Evolutionary conservation across 2,888 invertebrate species (phyloP).

Genomic region (Drosophila kanekoi): DNA sequence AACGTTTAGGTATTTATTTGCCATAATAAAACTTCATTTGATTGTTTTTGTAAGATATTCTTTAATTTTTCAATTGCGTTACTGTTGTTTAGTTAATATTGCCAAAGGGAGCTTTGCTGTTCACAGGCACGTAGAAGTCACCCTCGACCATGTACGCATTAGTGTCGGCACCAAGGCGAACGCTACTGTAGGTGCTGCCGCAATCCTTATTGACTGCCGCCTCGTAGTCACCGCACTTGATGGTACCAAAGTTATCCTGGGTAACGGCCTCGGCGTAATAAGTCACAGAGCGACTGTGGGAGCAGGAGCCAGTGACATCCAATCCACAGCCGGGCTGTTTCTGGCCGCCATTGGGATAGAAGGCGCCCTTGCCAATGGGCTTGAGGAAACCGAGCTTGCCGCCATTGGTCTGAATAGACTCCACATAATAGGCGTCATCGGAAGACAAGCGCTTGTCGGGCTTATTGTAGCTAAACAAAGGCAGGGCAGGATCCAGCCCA

Average conservation of each 20-base stretch:
- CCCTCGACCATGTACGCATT: slow-evolving; percentile 68
- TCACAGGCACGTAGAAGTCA: slow-evolving; percentile 73
- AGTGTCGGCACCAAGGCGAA: slow-evolving; percentile 64
- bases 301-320: slow-evolving; percentile 82
- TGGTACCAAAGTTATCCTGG: slow-evolving; percentile 57
- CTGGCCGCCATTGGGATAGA: slow-evolving; percentile 86
- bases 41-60: slow-evolving; percentile 1
- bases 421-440: slow-evolving; percentile 78
- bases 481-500: slow-evolving; percentile 82
- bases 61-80: slow-evolving; percentile 26
- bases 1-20: background rate
- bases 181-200: slow-evolving; percentile 59
- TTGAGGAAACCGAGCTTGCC: slow-evolving; percentile 73
- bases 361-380: slow-evolving; percentile 84
- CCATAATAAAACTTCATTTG: background rate
- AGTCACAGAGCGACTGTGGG: slow-evolving; percentile 84
- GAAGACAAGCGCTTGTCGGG: slow-evolving; percentile 61
- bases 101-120: slow-evolving; percentile 67
- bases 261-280: slow-evolving; percentile 85
- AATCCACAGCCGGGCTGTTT: slow-evolving; percentile 86
- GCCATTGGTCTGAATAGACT: slow-evolving; percentile 80
- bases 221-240: slow-evolving; percentile 56
- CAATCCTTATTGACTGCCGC: slow-evolving; percentile 76
- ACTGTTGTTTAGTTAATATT: slow-evolving; percentile 25
- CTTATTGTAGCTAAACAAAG: slow-evolving; percentile 64